Evolutionary conservation across 2,113 vertebrate genomes (phyloP).

Genomic region (Puntigrus tetrazona): DNA sequence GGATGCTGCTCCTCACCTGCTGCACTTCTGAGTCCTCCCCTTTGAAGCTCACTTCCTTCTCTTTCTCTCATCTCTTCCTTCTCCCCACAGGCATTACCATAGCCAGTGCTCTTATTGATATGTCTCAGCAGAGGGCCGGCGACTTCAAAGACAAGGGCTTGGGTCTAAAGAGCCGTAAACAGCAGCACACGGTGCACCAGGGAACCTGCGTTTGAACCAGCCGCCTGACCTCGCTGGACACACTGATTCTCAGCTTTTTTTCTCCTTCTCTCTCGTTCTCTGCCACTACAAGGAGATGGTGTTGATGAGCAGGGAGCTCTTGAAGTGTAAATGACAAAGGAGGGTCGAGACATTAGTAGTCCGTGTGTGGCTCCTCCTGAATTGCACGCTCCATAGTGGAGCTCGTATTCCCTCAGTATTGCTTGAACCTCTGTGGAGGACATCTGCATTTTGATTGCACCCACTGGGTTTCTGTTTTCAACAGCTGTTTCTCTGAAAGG

Average conservation of each 20-base stretch:
- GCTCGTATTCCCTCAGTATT: conserved; percentile 6
- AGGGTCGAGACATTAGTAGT: conserved; percentile 31
- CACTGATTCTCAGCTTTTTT: neutral
- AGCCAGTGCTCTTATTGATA: conserved; percentile 89
- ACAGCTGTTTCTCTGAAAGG: neutral
- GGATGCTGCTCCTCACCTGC: conserved; percentile 19
- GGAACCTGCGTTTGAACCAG: conserved; percentile 88
- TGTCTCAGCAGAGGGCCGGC: conserved; percentile 84
- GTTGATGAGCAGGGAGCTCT: conserved; percentile 8
- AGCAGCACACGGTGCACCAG: conserved; percentile 85
- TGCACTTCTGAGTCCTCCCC: neutral
- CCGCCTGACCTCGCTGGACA: neutral
- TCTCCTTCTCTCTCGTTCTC: neutral
- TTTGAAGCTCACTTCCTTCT: conserved; percentile 40
- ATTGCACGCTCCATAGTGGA: conserved; percentile 40
- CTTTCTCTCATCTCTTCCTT: neutral
- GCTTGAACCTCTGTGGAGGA: conserved; percentile 27
- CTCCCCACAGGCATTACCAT: conserved; percentile 82
- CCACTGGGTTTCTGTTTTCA: neutral
- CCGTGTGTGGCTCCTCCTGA: conserved; percentile 26
- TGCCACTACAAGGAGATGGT: neutral
- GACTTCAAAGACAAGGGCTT: conserved; percentile 87
- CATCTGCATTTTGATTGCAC: conserved; percentile 27
- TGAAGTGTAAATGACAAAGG: conserved; percentile 40
- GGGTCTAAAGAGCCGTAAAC: conserved; percentile 85